Evolutionary conservation across 2,113 vertebrate genomes (phyloP).

Genomic region (Tyrannus savana): DNA sequence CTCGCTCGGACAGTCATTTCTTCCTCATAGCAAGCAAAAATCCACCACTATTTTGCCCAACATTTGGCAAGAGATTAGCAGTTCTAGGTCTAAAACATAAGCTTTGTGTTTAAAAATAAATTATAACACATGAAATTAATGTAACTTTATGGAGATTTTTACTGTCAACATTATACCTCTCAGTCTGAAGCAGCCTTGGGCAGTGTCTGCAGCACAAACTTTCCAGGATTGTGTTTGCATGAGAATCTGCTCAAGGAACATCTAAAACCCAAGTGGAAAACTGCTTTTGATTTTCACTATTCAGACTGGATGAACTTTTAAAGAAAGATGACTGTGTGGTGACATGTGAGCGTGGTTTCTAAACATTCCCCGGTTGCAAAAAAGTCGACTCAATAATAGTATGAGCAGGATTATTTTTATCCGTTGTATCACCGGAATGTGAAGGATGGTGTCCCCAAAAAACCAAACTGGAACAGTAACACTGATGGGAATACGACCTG

Average conservation of each 20-base stretch:
- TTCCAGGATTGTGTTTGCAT: background rate
- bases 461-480: background rate
- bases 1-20: fast-evolving
- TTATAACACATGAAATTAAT: background rate
- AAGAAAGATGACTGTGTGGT: background rate
- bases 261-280: background rate
- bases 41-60: background rate
- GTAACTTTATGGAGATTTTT: background rate
- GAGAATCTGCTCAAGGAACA: background rate
- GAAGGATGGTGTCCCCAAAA: background rate
- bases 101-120: background rate
- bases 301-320: background rate
- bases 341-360: background rate
- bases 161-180: background rate
- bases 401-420: background rate
- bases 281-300: constrained; percentile 9
- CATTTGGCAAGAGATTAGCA: background rate
- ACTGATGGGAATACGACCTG: background rate
- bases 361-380: background rate
- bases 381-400: background rate
- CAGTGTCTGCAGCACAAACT: background rate
- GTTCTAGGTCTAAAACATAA: background rate
- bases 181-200: background rate
- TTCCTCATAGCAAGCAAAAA: background rate
- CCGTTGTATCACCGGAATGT: background rate